A percentile compares a stretch with the other conserved stretches of the same genome.
Evolutionary conservation across 2,797 vertebrate genomes (phyloP).

Genomic region (Todus mexicanus): DNA sequence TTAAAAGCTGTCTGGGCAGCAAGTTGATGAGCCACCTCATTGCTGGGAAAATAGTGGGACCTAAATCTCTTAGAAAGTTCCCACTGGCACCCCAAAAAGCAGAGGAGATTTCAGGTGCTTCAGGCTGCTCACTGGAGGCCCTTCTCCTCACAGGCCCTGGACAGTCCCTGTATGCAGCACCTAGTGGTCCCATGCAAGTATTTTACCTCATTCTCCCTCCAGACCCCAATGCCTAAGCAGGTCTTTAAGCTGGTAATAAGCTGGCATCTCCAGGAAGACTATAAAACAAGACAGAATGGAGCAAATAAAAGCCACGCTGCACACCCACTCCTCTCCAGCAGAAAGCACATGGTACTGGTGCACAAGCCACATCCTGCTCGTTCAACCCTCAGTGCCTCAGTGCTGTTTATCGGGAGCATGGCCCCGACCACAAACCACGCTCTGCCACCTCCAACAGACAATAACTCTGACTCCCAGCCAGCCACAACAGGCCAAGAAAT

Average conservation of each 20-base stretch:
- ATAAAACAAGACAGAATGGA: background rate
- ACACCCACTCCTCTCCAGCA: background rate
- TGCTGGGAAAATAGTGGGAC: background rate
- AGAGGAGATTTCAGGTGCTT: background rate
- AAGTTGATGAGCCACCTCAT: background rate
- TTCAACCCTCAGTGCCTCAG: background rate
- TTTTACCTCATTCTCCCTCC: background rate
- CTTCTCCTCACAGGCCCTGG: background rate
- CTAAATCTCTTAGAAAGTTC: background rate
- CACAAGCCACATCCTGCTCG: constrained; percentile 15
- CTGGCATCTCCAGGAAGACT: background rate
- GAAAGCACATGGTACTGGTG: background rate
- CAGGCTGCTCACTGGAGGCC: background rate
- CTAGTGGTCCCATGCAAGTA: background rate
- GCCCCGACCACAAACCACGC: background rate
- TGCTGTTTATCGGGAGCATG: accelerated
- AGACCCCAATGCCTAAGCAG: background rate
- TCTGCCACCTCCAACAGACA: background rate
- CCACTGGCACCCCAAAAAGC: background rate
- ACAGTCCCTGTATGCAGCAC: background rate
- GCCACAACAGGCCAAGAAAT: background rate
- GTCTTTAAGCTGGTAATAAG: background rate
- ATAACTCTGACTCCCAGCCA: background rate
- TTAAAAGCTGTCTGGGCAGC: background rate
- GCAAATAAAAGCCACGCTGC: background rate